A percentile compares a stretch with the other conserved stretches of the same genome.
Evolutionary conservation across 1,140 invertebrate species (phyloP).

Genomic region (Aphelenchoides avenae): DNA sequence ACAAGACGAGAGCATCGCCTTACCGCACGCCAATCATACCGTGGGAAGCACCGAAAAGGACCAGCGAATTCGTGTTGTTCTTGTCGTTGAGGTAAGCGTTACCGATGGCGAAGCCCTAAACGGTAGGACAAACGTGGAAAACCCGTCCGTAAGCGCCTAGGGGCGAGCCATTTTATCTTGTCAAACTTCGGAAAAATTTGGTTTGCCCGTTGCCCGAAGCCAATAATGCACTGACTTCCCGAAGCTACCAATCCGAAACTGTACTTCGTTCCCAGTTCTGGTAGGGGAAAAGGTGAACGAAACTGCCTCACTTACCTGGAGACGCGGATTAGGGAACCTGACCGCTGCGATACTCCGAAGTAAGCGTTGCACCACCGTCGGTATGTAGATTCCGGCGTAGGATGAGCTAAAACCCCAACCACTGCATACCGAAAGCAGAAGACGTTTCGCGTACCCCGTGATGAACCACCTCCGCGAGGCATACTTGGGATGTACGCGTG

Average conservation of each 20-base stretch:
- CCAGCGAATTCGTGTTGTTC: slow-evolving; percentile 22
- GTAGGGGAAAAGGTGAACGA: too few relatives aligned
- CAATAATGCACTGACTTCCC: too few relatives aligned
- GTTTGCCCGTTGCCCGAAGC: too few relatives aligned
- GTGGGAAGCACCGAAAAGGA: slow-evolving; percentile 12
- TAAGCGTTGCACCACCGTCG: slow-evolving; percentile 9
- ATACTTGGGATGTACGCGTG: slow-evolving; percentile 22
- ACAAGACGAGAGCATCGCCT: not conserved
- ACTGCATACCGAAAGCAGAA: too few relatives aligned
- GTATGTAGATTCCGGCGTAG: slow-evolving; percentile 31
- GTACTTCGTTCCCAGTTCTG: too few relatives aligned
- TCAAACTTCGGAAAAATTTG: too few relatives aligned
- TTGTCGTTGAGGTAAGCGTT: slow-evolving; percentile 24
- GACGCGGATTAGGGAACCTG: slow-evolving; percentile 20
- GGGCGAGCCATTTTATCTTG: too few relatives aligned
- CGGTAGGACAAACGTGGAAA: not conserved
- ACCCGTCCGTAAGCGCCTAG: too few relatives aligned
- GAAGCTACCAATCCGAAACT: too few relatives aligned
- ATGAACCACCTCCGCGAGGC: slow-evolving; percentile 13
- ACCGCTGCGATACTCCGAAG: not conserved
- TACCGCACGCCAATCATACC: slow-evolving; percentile 17
- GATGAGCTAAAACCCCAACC: slow-evolving; percentile 14
- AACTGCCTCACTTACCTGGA: slow-evolving; percentile 21
- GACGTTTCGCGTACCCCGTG: not conserved
- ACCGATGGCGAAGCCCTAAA: slow-evolving; percentile 19